Evolutionary conservation across 2,888 invertebrate genomes (phyloP).

Genomic region (Eupithecia exiguata): DNA sequence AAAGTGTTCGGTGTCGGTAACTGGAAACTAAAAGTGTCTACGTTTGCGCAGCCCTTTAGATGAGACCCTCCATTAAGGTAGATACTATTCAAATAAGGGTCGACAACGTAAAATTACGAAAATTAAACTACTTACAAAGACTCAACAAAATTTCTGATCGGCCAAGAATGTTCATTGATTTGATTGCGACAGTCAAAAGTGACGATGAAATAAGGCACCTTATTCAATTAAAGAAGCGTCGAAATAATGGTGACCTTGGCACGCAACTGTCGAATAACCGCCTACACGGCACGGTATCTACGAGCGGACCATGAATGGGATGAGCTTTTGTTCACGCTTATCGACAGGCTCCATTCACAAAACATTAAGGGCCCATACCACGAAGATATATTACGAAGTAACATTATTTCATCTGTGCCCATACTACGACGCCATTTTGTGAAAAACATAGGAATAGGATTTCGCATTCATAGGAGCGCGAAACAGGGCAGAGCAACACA

Average conservation of each 20-base stretch:
- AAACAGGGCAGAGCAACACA: no score
- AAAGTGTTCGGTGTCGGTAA: no score
- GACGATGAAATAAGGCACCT: constrained; percentile 13
- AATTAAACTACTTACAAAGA: background rate
- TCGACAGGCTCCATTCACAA: constrained; percentile 8
- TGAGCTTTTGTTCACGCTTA: constrained; percentile 10
- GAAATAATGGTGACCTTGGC: constrained; percentile 31
- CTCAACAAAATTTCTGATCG: background rate
- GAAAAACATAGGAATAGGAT: no score
- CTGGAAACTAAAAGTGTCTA: no score
- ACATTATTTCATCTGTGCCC: no score
- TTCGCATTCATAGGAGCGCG: no score
- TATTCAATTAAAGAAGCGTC: constrained; percentile 21
- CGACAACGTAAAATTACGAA: no score
- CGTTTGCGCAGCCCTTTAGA: no score
- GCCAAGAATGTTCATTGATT: background rate
- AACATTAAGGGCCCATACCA: no score
- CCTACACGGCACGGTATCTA: constrained; percentile 15
- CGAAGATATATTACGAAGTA: no score
- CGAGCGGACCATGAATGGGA: constrained; percentile 2
- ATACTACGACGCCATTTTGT: no score
- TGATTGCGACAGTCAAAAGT: background rate
- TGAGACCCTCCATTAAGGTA: no score
- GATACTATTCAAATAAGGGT: background rate
- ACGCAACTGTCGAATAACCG: constrained; percentile 19